phyloP scores from a whole-genome alignment of 2,888 invertebrate genomes.

The Prenolepis imparis region DNA sequence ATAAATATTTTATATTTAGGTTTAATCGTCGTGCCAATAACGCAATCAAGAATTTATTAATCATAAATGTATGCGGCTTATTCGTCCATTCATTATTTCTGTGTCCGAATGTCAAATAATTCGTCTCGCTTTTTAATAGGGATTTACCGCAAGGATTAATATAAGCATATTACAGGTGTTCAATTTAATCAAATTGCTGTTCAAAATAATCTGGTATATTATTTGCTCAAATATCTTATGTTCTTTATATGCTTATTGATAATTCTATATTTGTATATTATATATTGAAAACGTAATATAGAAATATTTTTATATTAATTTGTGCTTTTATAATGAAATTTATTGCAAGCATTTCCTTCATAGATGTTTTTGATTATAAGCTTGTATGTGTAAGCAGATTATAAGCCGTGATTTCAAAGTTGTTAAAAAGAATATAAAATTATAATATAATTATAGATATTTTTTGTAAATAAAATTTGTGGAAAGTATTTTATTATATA shows the following conservation, averaged over 20 bases:
- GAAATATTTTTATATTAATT: neutral
- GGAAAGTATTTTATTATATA: neutral
- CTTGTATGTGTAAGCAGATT: too few species aligned
- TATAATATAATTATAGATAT: neutral
- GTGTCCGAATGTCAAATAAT: neutral
- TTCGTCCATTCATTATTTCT: neutral
- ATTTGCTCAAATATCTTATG: neutral
- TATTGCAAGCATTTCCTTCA: neutral
- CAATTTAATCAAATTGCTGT: slow-evolving; percentile 15
- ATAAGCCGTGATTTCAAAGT: too few species aligned
- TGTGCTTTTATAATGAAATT: neutral
- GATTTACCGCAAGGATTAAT: neutral
- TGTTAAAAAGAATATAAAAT: neutral
- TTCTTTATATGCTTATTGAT: neutral
- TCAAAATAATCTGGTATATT: neutral
- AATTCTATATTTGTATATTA: neutral
- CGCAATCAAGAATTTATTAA: slow-evolving; percentile 52
- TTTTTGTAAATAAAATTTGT: neutral
- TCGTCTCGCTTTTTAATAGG: neutral
- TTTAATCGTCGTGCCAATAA: neutral
- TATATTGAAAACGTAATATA: neutral
- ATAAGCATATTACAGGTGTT: neutral
- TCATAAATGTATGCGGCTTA: slow-evolving; percentile 54
- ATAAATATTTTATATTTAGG: neutral
- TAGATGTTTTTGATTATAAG: neutral